These are phyloP conservation scores for Teleopsis dalmanni DNA, from an alignment of 1,140 invertebrate species.

Conservation along the genomic window DNA sequence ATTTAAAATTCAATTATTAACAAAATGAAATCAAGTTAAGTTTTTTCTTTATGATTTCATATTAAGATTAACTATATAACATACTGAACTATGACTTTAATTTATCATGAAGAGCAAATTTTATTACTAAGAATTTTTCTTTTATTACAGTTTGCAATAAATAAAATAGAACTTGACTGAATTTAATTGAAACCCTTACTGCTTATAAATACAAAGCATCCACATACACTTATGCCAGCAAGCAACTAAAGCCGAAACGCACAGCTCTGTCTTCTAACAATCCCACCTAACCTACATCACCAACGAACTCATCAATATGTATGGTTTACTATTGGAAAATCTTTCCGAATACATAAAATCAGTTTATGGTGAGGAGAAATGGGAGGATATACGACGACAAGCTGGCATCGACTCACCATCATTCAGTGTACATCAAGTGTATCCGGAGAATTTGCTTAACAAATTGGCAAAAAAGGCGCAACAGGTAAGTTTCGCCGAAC, in stretches of 20 bases:
- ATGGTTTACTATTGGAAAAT: constrained; percentile 88
- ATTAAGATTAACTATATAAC: no score
- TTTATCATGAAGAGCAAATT: no score
- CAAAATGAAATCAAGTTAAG: no score
- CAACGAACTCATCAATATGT: constrained; percentile 55
- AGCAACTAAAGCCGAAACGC: neutral
- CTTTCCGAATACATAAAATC: constrained; percentile 83
- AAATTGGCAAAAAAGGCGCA: constrained; percentile 75
- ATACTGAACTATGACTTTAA: no score
- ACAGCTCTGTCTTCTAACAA: neutral
- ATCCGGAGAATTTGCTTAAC: constrained; percentile 81
- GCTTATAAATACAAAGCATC: neutral
- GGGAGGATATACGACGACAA: constrained; percentile 75
- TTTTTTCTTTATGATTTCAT: no score
- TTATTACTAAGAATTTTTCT: no score
- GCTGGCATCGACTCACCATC: constrained; percentile 76
- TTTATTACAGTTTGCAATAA: no score
- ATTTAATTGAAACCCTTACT: no score
- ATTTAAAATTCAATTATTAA: no score
- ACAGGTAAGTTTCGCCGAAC: constrained; percentile 63
- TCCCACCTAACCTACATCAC: neutral
- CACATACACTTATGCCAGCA: neutral
- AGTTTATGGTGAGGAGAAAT: constrained; percentile 85
- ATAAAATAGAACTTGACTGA: no score
- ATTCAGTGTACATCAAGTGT: constrained; percentile 88